These are phyloP conservation scores for Macaca mulatta DNA, from an alignment of 2,113 vertebrate genomes.

Conservation along the genomic window DNA sequence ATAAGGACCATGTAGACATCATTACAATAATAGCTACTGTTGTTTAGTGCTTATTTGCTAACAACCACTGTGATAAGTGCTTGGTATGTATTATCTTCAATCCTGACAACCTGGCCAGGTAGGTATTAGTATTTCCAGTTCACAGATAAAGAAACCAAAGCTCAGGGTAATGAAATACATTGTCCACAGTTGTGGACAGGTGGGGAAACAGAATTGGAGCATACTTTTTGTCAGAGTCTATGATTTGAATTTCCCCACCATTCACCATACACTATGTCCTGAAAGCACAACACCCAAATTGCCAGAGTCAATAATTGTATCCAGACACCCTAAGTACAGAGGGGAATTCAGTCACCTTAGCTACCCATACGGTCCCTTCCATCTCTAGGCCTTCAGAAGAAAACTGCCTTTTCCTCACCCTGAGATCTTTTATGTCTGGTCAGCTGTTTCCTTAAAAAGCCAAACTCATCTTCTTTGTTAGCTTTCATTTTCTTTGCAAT, in stretches of 20 bases:
- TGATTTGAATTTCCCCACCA: not conserved
- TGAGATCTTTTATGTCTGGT: not conserved
- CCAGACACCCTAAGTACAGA: not conserved
- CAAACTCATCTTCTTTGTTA: not conserved
- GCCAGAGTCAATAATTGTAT: not conserved
- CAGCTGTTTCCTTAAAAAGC: not conserved
- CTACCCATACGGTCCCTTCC: not conserved
- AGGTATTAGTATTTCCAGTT: conserved; percentile 18
- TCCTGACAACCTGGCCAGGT: conserved; percentile 2
- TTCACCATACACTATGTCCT: not conserved
- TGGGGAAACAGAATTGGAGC: not conserved
- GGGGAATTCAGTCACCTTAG: not conserved
- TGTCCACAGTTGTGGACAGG: not conserved
- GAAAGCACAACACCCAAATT: not conserved
- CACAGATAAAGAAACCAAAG: conserved; percentile 44
- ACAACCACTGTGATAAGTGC: not conserved
- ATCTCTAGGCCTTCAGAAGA: not conserved
- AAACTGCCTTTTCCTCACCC: not conserved
- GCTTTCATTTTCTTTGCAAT: conserved; percentile 21
- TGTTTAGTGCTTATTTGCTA: not conserved
- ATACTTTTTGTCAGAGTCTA: not conserved
- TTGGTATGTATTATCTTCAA: conserved; percentile 1
- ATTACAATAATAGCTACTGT: not conserved
- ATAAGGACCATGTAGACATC: not conserved
- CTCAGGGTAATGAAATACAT: not conserved